Base-by-base conservation (phyloP, 1,140 invertebrate genomes). In the Lamellibrachia luymesi region DNA sequence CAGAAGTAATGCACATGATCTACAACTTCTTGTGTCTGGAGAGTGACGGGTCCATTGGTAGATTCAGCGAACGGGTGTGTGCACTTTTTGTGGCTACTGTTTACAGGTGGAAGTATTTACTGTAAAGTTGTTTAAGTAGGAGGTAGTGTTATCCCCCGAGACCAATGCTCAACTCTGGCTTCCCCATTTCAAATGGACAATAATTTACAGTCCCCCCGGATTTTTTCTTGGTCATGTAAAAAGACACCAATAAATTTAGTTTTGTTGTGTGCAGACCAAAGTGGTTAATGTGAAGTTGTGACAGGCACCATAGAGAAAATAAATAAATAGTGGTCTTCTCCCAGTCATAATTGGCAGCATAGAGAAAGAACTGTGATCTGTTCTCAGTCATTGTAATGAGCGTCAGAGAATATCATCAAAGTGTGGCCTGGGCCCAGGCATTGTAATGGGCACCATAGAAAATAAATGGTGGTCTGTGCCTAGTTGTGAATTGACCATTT, bases 1-100 rank as follows among this genome's bases (percentile, higher is more conserved):
- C 97, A 13, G 96, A 97, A 90, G 96, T 97, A 22, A 95, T 97
- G 94, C 96, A 97, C 92, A 96, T 97, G 95, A 96, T 97, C 4
- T 97, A 97, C 94, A 97, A 97, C 94, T 96, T 97, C 92, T n/a
- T 93, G 25, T 93, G 93, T 90, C 50, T 93, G 25, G 93, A 93
- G 89, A 80, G 13, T 38, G 92, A 50, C 0, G 50, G 52, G 22
- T 7, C 92, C 52, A 52, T 2, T 50, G 8, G 51, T 38, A 7
- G 27, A n/a, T 92, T 92, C 51, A 92, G 51, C 10, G 92, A 92
- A 52, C 50, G 8, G 92, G 92, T 92, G 49, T 27, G 92, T 91
- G 90, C 50, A 51, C 4, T 13, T 91, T 6, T n/a, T 49, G 0
- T 10, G 27, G 90, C 17, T 27, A 10, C 25, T 91, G 6, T 91